Conservation (phyloP, 2,797 vertebrate genomes). For the Echiichthys vipera region DNA sequence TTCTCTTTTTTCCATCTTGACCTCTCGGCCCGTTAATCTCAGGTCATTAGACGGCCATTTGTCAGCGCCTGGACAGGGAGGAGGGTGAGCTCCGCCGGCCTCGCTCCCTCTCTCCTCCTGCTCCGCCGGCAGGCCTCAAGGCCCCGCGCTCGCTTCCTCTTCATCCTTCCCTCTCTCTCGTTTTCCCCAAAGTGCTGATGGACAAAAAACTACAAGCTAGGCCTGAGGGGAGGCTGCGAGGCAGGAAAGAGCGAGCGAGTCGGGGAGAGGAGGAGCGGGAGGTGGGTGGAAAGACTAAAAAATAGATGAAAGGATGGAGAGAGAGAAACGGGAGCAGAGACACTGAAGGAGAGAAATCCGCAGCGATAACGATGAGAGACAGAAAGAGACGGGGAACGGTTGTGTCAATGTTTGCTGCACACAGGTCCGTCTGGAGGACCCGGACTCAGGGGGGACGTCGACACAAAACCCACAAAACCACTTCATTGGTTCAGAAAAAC, state of each 20-base stretch:
- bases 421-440: too few relatives aligned
- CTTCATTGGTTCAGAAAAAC: too few relatives aligned
- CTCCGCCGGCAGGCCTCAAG: slow-evolving; percentile 58
- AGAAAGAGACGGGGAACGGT: neutral
- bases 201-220: slow-evolving; percentile 66
- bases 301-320: slow-evolving; percentile 9
- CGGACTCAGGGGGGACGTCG: too few relatives aligned
- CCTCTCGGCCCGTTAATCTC: slow-evolving; percentile 75
- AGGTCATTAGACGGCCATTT: slow-evolving; percentile 78
- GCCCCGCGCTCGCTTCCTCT: slow-evolving; percentile 45
- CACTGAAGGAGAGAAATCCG: neutral
- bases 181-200: slow-evolving; percentile 78
- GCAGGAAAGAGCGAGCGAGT: slow-evolving; percentile 33
- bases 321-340: neutral
- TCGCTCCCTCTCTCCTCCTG: slow-evolving; percentile 23
- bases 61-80: slow-evolving; percentile 59
- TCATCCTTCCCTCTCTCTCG: slow-evolving; percentile 56
- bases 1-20: slow-evolving; percentile 60
- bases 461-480: too few relatives aligned
- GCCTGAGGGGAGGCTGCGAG: slow-evolving; percentile 72
- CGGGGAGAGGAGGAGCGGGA: neutral
- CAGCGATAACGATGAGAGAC: neutral
- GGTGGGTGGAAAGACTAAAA: slow-evolving; percentile 11
- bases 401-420: neutral
- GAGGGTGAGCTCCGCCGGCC: slow-evolving; percentile 48